Base-by-base conservation (phyloP, 2,888 invertebrate genomes). In the Hyposoter dolosus region DNA sequence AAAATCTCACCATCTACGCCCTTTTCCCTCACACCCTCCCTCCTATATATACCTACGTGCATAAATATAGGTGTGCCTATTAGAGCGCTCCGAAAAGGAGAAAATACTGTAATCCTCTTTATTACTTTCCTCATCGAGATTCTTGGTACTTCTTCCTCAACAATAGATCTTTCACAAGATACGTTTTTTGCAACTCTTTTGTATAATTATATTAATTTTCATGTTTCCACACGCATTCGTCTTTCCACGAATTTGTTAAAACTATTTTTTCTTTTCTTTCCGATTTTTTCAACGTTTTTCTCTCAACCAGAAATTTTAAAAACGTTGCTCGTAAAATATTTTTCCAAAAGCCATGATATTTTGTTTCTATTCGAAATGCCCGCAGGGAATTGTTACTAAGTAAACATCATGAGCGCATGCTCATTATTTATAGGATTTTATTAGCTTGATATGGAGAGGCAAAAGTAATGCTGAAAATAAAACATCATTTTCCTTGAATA, bases 31-130 rank as follows among this genome's bases (percentile, higher is more conserved):
- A 10, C 12, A 74, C n/a, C 23, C 35, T 56, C 35, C 5, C 6
- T 9, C 9, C 15, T 19, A 1, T n/a, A 72, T 17, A 17, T 50
- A 50, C 15, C 23, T 10, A 53, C 35, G 19, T 53, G 72, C 50
- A 53, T 53, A 56, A 56, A 74, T 74, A 56, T 74, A 74, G 72
- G 75, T 63, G 45, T 45, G 60, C 60, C 50, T 72, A 72, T 72
- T 72, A 72, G n/a, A 35, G 50, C 32, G 50, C 35, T 50, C 19
- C 12, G 12, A 35, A 53, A 72, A 32, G 40, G n/a, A 66, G 43
- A 74, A 19, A 74, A 74, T 50, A 40, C 40, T 40, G 32, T 74
- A 56, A 19, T 53, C 56, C 40, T 76, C 35, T 76, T 75, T 75
- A 23, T 60, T 75, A n/a, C 63, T 23, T 47, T 75, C 28, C 45